phyloP scores from a whole-genome alignment of 2,888 invertebrate species.

The Xylota sylvarum region DNA sequence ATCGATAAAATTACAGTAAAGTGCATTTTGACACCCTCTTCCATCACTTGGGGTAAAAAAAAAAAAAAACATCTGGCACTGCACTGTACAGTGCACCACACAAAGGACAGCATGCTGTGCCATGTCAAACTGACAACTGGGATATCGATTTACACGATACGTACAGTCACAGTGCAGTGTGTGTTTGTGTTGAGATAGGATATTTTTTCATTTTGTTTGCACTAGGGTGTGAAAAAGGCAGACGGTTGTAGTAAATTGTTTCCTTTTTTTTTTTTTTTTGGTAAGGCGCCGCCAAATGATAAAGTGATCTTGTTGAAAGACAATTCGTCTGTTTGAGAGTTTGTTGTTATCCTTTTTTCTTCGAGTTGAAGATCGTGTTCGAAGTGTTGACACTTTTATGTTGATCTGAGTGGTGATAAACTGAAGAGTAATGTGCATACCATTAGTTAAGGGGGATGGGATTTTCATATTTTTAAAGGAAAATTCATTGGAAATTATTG shows the following conservation, averaged over 20 bases:
- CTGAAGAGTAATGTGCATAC: not conserved
- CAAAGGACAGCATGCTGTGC: constrained; percentile 16
- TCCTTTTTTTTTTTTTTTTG: constrained; percentile 15
- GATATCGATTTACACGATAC: constrained; percentile 61
- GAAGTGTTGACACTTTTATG: constrained; percentile 45
- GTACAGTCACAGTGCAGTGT: not conserved
- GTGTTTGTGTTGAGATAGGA: constrained; percentile 21
- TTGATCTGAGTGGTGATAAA: constrained; percentile 12
- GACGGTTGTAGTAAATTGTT: constrained; percentile 5
- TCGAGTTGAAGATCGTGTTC: constrained; percentile 16
- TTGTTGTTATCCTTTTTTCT: constrained; percentile 23
- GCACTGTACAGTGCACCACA: no score
- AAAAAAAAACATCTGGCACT: constrained; percentile 54
- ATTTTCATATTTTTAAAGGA: constrained; percentile 3
- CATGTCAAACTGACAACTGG: constrained; percentile 50
- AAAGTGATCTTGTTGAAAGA: constrained; percentile 60
- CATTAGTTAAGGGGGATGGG: not conserved
- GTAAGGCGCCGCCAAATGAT: constrained; percentile 45
- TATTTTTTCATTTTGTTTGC: not conserved
- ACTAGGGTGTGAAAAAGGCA: constrained; percentile 18
- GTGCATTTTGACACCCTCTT: constrained; percentile 61
- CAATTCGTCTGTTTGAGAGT: constrained; percentile 17
- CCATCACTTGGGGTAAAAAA: constrained; percentile 3
- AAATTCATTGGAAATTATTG: constrained; percentile 37
- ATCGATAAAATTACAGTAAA: constrained; percentile 62